These are phyloP conservation scores for Tapirus indicus DNA, from an alignment of 2,797 vertebrate genomes.

Conservation along the genomic window DNA sequence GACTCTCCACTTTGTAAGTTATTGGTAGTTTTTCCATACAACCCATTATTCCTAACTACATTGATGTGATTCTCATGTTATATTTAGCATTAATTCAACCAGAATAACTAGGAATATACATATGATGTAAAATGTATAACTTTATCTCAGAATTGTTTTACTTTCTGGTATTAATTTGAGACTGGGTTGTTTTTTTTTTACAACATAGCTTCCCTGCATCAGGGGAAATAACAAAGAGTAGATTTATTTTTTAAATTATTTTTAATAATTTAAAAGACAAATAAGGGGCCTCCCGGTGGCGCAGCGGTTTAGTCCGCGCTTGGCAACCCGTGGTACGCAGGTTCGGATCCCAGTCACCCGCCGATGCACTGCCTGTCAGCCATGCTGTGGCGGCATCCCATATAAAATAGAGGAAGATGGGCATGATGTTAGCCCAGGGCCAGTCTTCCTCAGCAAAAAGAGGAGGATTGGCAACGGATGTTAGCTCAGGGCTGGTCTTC, in stretches of 20 bases:
- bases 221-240: background rate
- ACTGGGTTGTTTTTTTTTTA: background rate
- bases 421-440: no score
- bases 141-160: constrained; percentile 53
- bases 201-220: background rate
- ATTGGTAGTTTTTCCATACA: constrained; percentile 6
- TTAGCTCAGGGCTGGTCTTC: no score
- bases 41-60: background rate
- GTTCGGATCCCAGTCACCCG: no score
- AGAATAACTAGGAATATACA: background rate
- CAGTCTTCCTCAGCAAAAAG: no score
- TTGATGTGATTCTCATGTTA: constrained; percentile 54
- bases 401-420: no score
- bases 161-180: constrained; percentile 43
- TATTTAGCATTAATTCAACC: constrained; percentile 43
- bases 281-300: background rate
- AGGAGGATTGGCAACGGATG: no score
- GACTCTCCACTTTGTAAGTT: constrained; percentile 48
- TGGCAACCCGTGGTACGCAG: no score
- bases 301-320: no score
- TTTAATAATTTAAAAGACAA: constrained; percentile 46
- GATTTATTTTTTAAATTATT: constrained; percentile 7
- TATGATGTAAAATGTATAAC: background rate
- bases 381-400: no score
- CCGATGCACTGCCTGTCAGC: no score